Base-by-base conservation (phyloP, 1,140 invertebrate genomes). In the Calephelis virginiensis region DNA sequence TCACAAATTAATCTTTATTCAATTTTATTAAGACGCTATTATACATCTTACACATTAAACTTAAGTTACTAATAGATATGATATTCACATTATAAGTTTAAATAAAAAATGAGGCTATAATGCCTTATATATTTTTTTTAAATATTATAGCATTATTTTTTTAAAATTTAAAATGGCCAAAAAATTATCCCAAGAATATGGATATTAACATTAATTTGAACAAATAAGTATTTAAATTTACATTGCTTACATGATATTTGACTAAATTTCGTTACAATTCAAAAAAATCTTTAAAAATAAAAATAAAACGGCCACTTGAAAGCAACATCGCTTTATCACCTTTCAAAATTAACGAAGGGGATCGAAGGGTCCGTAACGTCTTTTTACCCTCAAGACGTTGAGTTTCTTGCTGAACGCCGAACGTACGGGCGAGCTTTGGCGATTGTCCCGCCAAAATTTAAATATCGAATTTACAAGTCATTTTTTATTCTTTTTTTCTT, bases 361-460 rank as follows among this genome's bases (percentile, higher is more conserved):
- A 83, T 76, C 79, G 78, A 84, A 85, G 86, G 85, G 82, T 72
- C 79, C 69, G 67, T 90, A 90, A 90, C 87, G 87, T 90, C 85
- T 90, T 89, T 90, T 86, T 73, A 72, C 81, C 84, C 84, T 77
- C 73, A 90, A 87, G 85, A 87, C 82, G 82, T 64, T 66, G 79
- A 90, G 87, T 90, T 90, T 80, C 85, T 90, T 87, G 73, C 69
- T 77, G 85, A 85, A 82, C 81, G 85, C 76, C 78, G 82, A 76
- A 74, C 78, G 83, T 72, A 81, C 80, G 85, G 82, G 83, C 74
- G 76, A 80, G 64, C 49, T 59, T 13, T 67, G 17, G 53, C 17
- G 53, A 56, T 17, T 28, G 68, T 64, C 78, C 75, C 81, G 81
- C 79, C 79, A 83, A 85, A 59, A 80, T 81, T 82, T 66, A 69